These are phyloP conservation scores for Mionectes macconnelli DNA, from an alignment of 2,113 vertebrate genomes.

Conservation along the genomic window DNA sequence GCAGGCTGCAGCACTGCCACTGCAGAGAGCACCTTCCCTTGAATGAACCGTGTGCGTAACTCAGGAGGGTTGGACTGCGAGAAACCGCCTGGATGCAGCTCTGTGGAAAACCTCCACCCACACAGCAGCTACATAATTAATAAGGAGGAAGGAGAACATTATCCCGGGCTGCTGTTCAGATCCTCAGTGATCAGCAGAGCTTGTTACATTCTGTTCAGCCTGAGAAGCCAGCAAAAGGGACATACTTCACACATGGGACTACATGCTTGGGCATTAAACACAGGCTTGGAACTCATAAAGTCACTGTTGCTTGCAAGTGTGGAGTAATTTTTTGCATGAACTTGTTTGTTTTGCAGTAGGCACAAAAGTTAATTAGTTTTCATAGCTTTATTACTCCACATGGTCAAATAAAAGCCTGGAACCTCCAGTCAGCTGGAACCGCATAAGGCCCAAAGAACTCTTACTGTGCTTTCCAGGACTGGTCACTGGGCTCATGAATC, in stretches of 20 bases:
- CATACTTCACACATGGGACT: neutral
- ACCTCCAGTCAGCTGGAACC: constrained; percentile 12
- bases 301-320: neutral
- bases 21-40: neutral
- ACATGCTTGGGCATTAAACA: constrained; percentile 1
- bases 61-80: neutral
- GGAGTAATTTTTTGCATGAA: neutral
- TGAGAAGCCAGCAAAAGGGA: neutral
- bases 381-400: constrained; percentile 28
- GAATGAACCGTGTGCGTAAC: neutral
- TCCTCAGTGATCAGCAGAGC: neutral
- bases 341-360: constrained; percentile 19
- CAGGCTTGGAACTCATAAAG: neutral
- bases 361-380: constrained; percentile 47
- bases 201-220: neutral
- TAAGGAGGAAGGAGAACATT: neutral
- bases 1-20: neutral
- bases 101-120: neutral
- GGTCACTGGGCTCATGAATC: constrained; percentile 19
- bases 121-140: constrained; percentile 17
- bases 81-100: neutral
- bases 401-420: constrained; percentile 19
- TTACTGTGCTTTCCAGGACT: constrained; percentile 8
- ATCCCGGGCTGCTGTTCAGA: neutral
- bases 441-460: neutral